Evolutionary conservation across 2,797 vertebrate species (phyloP).

Genomic region (Coccyzus lansbergi): DNA sequence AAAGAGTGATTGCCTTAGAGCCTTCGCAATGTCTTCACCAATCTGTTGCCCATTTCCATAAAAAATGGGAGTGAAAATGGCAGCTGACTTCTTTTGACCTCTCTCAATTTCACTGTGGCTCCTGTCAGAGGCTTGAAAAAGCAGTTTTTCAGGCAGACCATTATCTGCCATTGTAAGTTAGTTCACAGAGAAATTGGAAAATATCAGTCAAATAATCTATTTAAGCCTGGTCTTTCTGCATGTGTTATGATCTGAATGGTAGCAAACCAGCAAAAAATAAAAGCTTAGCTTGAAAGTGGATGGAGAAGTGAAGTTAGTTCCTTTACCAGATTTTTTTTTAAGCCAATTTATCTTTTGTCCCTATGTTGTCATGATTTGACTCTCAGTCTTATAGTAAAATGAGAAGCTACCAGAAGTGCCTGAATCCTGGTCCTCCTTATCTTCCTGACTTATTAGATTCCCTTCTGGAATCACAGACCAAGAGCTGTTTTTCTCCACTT

Average conservation of each 20-base stretch:
- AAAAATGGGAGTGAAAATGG: conserved; percentile 73
- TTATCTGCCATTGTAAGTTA: conserved; percentile 55
- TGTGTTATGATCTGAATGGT: neutral
- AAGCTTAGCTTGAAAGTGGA: neutral
- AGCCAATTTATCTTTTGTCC: neutral
- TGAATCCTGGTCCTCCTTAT: neutral
- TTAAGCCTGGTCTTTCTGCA: conserved; percentile 13
- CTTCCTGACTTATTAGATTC: neutral
- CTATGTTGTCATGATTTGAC: neutral
- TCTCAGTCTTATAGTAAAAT: neutral
- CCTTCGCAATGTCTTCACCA: conserved; percentile 70
- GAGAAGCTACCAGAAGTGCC: neutral
- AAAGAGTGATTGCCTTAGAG: conserved; percentile 77
- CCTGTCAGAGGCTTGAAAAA: conserved; percentile 59
- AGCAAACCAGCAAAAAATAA: neutral
- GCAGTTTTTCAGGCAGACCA: conserved; percentile 64
- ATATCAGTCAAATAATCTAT: conserved; percentile 48
- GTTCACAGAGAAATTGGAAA: conserved; percentile 50
- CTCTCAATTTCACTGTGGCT: conserved; percentile 69
- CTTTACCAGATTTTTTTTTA: neutral
- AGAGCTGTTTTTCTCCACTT: neutral
- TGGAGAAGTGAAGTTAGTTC: neutral
- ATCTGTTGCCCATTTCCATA: conserved; percentile 71
- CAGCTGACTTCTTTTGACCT: conserved; percentile 73
- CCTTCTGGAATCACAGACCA: neutral